These are phyloP conservation scores for Nowickia ferox DNA, from an alignment of 2,888 invertebrate species.

Conservation along the genomic window DNA sequence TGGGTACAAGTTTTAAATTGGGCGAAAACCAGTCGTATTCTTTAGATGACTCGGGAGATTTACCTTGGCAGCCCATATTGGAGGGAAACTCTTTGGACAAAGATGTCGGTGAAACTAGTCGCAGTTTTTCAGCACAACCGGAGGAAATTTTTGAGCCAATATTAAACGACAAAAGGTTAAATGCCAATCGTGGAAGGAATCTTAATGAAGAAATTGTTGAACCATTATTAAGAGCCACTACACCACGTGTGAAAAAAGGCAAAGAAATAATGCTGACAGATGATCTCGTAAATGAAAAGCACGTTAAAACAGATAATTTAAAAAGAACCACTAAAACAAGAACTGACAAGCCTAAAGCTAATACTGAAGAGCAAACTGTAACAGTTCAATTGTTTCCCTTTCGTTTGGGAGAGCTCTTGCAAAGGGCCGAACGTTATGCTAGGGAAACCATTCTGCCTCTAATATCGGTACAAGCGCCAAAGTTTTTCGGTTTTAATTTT, in stretches of 20 bases:
- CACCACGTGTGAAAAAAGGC: slow-evolving; percentile 83
- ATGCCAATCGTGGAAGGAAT: slow-evolving; percentile 78
- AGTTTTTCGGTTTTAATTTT: slow-evolving; percentile 85
- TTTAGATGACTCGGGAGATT: slow-evolving; percentile 78
- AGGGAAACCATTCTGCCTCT: slow-evolving; percentile 90
- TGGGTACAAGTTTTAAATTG: slow-evolving; percentile 82
- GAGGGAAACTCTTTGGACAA: slow-evolving; percentile 84
- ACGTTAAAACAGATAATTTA: slow-evolving; percentile 75
- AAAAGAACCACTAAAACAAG: slow-evolving; percentile 83
- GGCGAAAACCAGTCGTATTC: slow-evolving; percentile 79
- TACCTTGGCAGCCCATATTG: slow-evolving; percentile 85
- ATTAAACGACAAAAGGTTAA: slow-evolving; percentile 80
- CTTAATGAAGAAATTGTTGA: slow-evolving; percentile 87
- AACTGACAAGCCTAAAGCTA: slow-evolving; percentile 72
- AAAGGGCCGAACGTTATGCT: slow-evolving; percentile 92
- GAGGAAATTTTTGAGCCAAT: slow-evolving; percentile 85
- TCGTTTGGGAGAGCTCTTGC: slow-evolving; percentile 90
- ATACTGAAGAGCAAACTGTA: slow-evolving; percentile 55
- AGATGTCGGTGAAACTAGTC: slow-evolving; percentile 79
- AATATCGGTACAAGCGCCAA: slow-evolving; percentile 91
- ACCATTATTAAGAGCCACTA: slow-evolving; percentile 88
- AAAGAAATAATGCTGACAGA: slow-evolving; percentile 77
- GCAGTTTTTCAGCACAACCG: slow-evolving; percentile 77
- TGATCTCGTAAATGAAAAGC: slow-evolving; percentile 20
- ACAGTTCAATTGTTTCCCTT: slow-evolving; percentile 91